Conservation (phyloP, 2,797 vertebrate species). For the Delichon dasypus region DNA sequence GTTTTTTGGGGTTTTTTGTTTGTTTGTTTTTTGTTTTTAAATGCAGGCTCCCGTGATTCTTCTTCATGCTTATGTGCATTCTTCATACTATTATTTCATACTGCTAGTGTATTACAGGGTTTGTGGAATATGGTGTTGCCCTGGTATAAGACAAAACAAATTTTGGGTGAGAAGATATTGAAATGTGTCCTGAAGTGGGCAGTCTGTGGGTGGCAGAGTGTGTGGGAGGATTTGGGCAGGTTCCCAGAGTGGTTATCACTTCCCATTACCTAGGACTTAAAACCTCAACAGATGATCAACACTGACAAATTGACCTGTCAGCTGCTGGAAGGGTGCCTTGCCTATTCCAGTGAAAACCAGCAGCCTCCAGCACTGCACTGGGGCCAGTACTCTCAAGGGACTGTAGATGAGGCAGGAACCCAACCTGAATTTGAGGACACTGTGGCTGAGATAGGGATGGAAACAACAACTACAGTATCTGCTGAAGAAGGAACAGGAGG, state of each 20-base stretch:
- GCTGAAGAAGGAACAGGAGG: background rate
- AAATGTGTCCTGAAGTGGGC: background rate
- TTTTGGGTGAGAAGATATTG: background rate
- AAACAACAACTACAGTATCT: background rate
- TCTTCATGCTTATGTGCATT: background rate
- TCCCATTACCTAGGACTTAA: background rate
- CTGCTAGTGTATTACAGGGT: background rate
- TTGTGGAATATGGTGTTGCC: fast-evolving
- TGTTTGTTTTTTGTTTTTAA: too few species aligned
- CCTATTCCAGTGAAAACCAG: background rate
- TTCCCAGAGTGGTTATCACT: background rate
- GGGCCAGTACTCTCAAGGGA: background rate
- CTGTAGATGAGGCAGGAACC: background rate
- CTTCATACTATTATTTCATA: background rate
- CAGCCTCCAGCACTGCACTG: background rate
- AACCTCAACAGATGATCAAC: background rate
- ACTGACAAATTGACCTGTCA: background rate
- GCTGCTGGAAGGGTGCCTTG: background rate
- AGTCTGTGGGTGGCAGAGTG: background rate
- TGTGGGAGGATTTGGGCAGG: background rate
- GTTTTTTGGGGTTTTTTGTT: background rate
- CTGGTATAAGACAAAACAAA: background rate
- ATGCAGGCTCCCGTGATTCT: background rate
- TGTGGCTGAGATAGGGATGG: background rate
- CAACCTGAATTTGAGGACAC: background rate